phyloP scores from a whole-genome alignment of 2,797 vertebrate genomes.

The Meda fulgida region DNA sequence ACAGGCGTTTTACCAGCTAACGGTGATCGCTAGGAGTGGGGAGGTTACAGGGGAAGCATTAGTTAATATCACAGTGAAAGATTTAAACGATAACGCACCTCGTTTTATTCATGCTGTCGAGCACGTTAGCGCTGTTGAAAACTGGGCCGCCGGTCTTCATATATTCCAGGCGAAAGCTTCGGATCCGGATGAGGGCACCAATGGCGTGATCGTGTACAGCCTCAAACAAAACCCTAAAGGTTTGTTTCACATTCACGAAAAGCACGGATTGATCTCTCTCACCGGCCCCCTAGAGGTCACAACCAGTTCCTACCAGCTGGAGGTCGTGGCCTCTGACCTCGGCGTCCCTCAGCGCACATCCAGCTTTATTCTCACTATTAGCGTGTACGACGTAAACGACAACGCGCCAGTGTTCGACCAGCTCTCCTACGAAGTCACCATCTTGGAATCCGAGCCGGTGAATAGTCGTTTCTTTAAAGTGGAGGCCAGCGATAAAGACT shows the following conservation, averaged over 20 bases:
- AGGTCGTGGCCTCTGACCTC: slow-evolving; percentile 88
- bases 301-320: slow-evolving; percentile 90
- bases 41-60: slow-evolving; percentile 88
- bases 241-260: slow-evolving; percentile 88
- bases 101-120: slow-evolving; percentile 88
- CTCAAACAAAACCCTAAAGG: slow-evolving; percentile 91
- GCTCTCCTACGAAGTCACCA: slow-evolving; percentile 93
- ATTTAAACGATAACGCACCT: slow-evolving; percentile 96
- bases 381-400: slow-evolving; percentile 96
- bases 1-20: slow-evolving; percentile 91
- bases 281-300: slow-evolving; percentile 87
- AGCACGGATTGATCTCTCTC: slow-evolving; percentile 88
- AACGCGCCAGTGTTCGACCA: slow-evolving; percentile 94
- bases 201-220: slow-evolving; percentile 89
- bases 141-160: slow-evolving; percentile 92
- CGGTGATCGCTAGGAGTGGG: slow-evolving; percentile 91
- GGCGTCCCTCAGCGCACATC: slow-evolving; percentile 90
- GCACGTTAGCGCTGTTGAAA: slow-evolving; percentile 93
- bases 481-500: slow-evolving; percentile 92
- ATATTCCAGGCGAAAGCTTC: slow-evolving; percentile 93
- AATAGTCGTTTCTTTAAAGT: slow-evolving; percentile 97
- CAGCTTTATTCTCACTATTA: slow-evolving; percentile 87
- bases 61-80: slow-evolving; percentile 95
- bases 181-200: slow-evolving; percentile 92
- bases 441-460: slow-evolving; percentile 92